These are phyloP conservation scores for Drosophila chauvacae DNA, from an alignment of 1,140 invertebrate genomes.

Conservation along the genomic window DNA sequence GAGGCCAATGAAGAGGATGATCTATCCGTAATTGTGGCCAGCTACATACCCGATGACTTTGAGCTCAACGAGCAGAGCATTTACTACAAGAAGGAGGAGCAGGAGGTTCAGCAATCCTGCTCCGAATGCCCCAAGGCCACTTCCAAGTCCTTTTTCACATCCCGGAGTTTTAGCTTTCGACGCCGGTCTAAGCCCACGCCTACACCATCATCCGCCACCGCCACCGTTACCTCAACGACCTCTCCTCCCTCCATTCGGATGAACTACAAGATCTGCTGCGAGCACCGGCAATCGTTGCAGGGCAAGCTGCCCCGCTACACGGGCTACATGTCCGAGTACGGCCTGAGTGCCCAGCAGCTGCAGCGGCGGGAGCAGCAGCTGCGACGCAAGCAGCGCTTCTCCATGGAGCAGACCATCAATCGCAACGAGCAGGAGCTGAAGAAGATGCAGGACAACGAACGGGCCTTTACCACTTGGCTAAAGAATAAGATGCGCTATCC, in stretches of 20 bases:
- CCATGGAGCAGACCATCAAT: constrained; percentile 69
- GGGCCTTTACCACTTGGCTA: constrained; percentile 83
- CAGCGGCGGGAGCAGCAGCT: constrained; percentile 68
- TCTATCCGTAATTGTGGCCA: constrained; percentile 79
- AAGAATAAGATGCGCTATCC: constrained; percentile 84
- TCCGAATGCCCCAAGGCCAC: constrained; percentile 41
- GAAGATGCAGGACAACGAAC: constrained; percentile 83
- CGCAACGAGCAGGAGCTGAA: constrained; percentile 73
- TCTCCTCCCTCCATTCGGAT: constrained; percentile 67
- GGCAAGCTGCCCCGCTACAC: constrained; percentile 78
- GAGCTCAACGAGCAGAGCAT: constrained; percentile 73
- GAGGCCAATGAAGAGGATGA: constrained; percentile 69
- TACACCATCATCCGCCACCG: constrained; percentile 25
- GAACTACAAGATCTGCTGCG: constrained; percentile 82
- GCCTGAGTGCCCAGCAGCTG: constrained; percentile 74
- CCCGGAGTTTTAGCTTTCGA: constrained; percentile 72
- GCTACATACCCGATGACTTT: constrained; percentile 74
- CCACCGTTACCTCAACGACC: constrained; percentile 8
- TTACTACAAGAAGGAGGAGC: constrained; percentile 66
- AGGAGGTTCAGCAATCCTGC: not conserved
- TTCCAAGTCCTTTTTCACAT: constrained; percentile 63
- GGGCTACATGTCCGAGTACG: constrained; percentile 83
- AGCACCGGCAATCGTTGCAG: constrained; percentile 72
- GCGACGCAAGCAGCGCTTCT: constrained; percentile 57
- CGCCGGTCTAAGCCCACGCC: constrained; percentile 47